Evolutionary conservation across 2,797 vertebrate genomes (phyloP), one percentile per base, ranked within the genome.

Genomic region (Pangasius macronema): DNA sequence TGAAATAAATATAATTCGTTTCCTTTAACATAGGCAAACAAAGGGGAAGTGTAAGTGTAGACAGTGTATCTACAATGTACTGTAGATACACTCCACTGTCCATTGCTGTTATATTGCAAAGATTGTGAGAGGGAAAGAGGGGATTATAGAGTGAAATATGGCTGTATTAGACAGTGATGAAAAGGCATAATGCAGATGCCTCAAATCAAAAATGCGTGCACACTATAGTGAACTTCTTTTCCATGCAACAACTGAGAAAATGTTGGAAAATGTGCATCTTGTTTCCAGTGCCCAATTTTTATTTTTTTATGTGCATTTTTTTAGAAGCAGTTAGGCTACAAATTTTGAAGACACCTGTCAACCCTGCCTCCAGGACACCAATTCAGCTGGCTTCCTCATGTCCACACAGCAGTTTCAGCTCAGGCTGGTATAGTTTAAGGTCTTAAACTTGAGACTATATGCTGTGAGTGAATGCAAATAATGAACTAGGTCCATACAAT

Each of bases 401-500:
- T 51, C 13, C 46, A 30, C 42, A 33, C n/a, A 77, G 14, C 49
- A 76, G 73, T 51, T 77, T 77, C 75, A 77, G 46, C 13, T 77
- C 46, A 30, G n/a, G 49, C 1, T 55, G 76, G 51, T 36, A 4
- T 5, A 55, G 16, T 9, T 79, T 18, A 36, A 57, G 5, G n/a
- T 57, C 18, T 36, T 36, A 24, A 36, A 79, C 53, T 3, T 53
- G 14, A 10, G n/a, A 55, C 30, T 30, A 20, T 53, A 30, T 77
- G 42, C 27, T 76, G 16, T 30, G 7, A 14, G 27, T 30, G 27
- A 53, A 77, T 53, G n/a, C 75, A 77, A 55, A 55, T 77, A 33
- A 77, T 33, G 75, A 55, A 33, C 7, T 77, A 20, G 75, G 49
- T 55, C 75, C n/a, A 77, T 77, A 55, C 55, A 77, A 76, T 51